phyloP scores from a whole-genome alignment of 2,113 vertebrate species.

The Dasyurus viverrinus region DNA sequence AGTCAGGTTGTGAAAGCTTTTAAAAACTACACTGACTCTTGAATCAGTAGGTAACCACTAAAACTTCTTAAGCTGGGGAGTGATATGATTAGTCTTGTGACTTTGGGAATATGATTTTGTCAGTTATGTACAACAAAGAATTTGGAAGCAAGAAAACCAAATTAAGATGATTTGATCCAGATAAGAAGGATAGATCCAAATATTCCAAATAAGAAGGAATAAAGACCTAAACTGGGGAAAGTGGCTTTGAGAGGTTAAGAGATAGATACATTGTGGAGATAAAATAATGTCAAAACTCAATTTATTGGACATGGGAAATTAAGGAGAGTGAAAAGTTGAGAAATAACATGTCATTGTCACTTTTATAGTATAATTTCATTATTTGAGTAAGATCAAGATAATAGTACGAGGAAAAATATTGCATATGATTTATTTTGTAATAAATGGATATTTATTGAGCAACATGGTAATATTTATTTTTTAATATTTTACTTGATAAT shows the following conservation, averaged over 20 bases:
- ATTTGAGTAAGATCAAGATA: conserved; percentile 29
- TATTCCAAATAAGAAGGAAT: not conserved
- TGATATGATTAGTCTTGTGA: not conserved
- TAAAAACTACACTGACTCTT: not conserved
- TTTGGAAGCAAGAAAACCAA: not conserved
- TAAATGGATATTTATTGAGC: not conserved
- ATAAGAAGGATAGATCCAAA: not conserved
- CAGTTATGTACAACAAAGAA: not conserved
- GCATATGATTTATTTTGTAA: conserved; percentile 25
- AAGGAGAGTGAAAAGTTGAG: not conserved
- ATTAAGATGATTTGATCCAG: not conserved
- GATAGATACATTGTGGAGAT: not conserved
- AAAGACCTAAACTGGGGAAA: no score
- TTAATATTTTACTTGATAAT: conserved; percentile 3
- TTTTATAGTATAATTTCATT: conserved; percentile 41
- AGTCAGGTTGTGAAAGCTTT: not conserved
- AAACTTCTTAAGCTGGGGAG: not conserved
- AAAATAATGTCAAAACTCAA: not conserved
- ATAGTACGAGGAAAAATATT: conserved; percentile 3
- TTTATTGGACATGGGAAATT: not conserved
- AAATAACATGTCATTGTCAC: conserved; percentile 10
- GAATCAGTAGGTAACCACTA: not conserved
- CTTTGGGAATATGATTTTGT: no score
- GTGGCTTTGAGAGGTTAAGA: not conserved
- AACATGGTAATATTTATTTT: not conserved